Percentiles rank a stretch among this genome's conserved stretches.
These are phyloP conservation scores for Anthophora plumipes DNA, from an alignment of 2,888 invertebrate genomes.

Conservation along the genomic window DNA sequence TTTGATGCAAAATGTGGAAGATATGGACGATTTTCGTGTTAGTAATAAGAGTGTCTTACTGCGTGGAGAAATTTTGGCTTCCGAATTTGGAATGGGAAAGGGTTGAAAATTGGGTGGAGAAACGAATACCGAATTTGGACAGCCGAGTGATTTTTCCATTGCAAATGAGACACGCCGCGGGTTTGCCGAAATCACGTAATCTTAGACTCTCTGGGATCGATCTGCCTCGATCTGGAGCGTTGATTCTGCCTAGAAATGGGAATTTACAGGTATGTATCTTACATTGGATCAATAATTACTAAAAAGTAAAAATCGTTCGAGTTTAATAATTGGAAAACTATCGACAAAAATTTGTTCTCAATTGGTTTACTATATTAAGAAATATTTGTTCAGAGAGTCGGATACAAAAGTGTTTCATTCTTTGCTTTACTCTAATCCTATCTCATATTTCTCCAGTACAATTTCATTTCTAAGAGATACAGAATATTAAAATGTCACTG, in stretches of 20 bases:
- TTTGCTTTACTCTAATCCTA: too few species aligned
- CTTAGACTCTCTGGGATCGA: constrained; percentile 75
- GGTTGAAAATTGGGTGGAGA: constrained; percentile 76
- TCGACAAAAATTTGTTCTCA: too few species aligned
- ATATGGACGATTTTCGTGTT: neutral
- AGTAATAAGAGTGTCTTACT: neutral
- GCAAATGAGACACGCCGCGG: constrained; percentile 78
- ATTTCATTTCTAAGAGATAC: neutral
- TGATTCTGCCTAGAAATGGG: constrained; percentile 76
- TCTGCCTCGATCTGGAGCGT: constrained; percentile 75
- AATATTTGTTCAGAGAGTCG: too few species aligned
- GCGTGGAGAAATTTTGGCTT: constrained; percentile 77
- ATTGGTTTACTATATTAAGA: too few species aligned
- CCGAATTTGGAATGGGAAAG: constrained; percentile 80
- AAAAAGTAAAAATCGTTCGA: neutral
- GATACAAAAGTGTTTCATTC: too few species aligned
- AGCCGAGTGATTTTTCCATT: constrained; percentile 78
- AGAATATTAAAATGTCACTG: constrained; percentile 2
- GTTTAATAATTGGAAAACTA: too few species aligned
- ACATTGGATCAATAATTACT: neutral
- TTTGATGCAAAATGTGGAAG: neutral
- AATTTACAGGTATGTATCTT: constrained; percentile 65
- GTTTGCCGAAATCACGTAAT: constrained; percentile 63
- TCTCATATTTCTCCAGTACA: too few species aligned
- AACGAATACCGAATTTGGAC: constrained; percentile 72